phyloP scores from a whole-genome alignment of 2,113 vertebrate genomes.

The Pleuronectes platessa region DNA sequence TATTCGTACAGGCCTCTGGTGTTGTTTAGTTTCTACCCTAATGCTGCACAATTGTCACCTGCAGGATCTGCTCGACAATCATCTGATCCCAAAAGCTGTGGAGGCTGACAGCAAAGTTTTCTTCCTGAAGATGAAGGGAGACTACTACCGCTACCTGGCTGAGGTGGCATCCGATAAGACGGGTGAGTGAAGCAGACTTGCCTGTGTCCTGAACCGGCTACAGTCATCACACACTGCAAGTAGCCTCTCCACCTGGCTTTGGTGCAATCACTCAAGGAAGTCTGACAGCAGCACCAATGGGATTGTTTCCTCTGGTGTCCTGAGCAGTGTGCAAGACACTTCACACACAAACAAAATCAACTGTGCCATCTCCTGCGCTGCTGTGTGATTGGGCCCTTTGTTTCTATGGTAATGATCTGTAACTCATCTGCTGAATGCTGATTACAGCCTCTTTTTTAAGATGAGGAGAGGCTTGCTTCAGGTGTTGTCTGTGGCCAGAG shows the following conservation, averaged over 20 bases:
- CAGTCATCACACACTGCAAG: background rate
- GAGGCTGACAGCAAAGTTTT: constrained; percentile 93
- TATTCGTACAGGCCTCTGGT: background rate
- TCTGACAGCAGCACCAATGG: background rate
- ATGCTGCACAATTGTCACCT: background rate
- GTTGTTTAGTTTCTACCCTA: background rate
- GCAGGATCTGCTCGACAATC: constrained; percentile 76
- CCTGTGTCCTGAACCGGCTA: background rate
- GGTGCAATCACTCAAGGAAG: background rate
- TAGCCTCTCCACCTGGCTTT: background rate
- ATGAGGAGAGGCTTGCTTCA: background rate
- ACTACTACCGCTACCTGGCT: constrained; percentile 96
- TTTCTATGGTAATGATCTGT: constrained; percentile 5
- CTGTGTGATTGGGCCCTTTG: background rate
- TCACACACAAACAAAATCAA: background rate
- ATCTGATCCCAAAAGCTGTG: constrained; percentile 73
- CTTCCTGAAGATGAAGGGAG: constrained; percentile 99
- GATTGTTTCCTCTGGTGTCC: background rate
- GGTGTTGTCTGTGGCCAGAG: constrained; percentile 26
- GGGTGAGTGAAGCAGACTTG: constrained; percentile 75
- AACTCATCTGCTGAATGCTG: background rate
- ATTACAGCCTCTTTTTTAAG: background rate
- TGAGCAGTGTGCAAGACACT: background rate
- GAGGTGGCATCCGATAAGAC: constrained; percentile 91
- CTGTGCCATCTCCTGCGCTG: background rate